Percentiles rank a stretch among this genome's conserved stretches.
phyloP scores from a whole-genome alignment of 1,140 invertebrate species.

The Sitobion miscanthi region DNA sequence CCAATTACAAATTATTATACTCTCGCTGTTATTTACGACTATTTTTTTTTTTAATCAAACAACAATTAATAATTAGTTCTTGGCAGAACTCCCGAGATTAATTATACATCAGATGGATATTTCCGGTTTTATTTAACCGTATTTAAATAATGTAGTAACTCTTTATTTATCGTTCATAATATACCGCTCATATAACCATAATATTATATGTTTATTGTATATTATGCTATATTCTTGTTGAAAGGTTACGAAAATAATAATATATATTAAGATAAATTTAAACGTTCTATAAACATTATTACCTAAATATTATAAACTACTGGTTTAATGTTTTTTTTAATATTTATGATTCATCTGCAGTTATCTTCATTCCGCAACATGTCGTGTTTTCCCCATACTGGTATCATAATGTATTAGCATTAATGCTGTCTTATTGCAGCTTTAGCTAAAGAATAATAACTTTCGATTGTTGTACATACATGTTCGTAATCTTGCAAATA shows the following conservation, averaged over 20 bases:
- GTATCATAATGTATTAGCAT: background rate
- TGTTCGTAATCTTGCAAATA: background rate
- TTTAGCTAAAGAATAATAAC: background rate
- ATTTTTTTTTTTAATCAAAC: background rate
- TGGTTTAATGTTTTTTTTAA: background rate
- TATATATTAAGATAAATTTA: background rate
- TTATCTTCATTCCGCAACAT: background rate
- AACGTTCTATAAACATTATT: background rate
- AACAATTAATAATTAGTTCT: conserved; percentile 1
- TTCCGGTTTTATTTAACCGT: background rate
- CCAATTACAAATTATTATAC: conserved; percentile 1
- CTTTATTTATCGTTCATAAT: background rate
- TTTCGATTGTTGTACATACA: background rate
- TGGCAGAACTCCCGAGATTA: background rate
- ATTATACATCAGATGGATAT: background rate
- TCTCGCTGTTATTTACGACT: background rate
- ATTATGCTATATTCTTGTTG: background rate
- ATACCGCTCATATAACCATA: background rate
- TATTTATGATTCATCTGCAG: conserved; percentile 1
- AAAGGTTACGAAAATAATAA: background rate
- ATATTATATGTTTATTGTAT: background rate
- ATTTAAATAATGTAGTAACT: background rate
- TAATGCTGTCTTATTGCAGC: background rate
- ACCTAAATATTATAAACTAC: background rate
- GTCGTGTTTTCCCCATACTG: background rate